phyloP scores from a whole-genome alignment of 2,888 invertebrate species.

The Drosophila dives region DNA sequence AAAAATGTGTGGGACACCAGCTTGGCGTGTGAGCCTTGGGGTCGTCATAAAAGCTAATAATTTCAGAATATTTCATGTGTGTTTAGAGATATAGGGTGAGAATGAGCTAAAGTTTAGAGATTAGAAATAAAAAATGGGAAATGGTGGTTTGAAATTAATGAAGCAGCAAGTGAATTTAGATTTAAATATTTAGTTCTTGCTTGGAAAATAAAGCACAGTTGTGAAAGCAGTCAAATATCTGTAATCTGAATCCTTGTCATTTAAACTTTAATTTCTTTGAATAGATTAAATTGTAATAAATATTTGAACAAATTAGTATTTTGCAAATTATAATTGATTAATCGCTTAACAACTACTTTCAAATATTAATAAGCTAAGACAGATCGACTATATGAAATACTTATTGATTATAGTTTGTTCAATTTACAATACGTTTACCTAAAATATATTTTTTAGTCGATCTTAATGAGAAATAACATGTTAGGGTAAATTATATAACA shows the following conservation, averaged over 20 bases:
- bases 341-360: not conserved
- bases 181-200: not conserved
- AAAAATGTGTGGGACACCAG: conserved; percentile 9
- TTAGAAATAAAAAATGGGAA: not conserved
- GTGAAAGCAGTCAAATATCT: not conserved
- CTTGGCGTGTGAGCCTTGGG: not conserved
- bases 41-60: conserved; percentile 71
- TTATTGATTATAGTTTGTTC: not conserved
- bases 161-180: not conserved
- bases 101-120: not conserved
- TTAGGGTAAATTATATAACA: not conserved
- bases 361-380: not conserved
- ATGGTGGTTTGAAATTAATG: not conserved
- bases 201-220: not conserved
- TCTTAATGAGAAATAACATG: not conserved
- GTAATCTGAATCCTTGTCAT: not conserved
- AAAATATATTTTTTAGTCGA: not conserved
- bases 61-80: conserved; percentile 72
- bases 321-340: not conserved
- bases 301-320: not conserved
- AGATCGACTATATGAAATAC: not conserved
- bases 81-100: conserved; percentile 6
- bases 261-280: not conserved
- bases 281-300: not conserved
- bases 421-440: not conserved